These are phyloP conservation scores for Eilema depressum DNA, from an alignment of 2,888 invertebrate species.

Conservation along the genomic window DNA sequence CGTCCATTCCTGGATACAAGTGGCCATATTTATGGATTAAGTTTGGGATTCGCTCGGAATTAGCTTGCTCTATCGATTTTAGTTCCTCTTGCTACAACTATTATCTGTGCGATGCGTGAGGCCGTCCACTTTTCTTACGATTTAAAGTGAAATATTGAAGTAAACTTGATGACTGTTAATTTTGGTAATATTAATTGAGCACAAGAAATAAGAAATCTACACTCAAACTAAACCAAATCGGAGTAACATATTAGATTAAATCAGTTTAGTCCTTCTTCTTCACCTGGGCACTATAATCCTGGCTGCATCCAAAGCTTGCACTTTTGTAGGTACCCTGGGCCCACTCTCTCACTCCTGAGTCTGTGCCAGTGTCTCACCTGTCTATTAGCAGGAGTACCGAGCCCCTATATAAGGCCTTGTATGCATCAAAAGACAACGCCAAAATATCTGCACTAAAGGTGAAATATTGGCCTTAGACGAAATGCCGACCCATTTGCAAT, in stretches of 20 bases:
- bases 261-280: background rate
- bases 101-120: background rate
- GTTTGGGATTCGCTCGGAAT: background rate
- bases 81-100: too few species aligned
- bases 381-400: background rate
- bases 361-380: too few species aligned
- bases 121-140: too few species aligned
- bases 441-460: background rate
- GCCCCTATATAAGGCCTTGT: too few species aligned
- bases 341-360: too few species aligned
- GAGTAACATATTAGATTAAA: background rate
- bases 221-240: background rate
- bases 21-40: background rate
- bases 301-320: too few species aligned
- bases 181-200: background rate
- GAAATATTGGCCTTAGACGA: background rate
- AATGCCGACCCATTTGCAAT: background rate
- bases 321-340: too few species aligned
- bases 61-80: background rate
- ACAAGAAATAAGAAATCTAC: background rate
- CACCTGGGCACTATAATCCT: too few species aligned
- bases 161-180: background rate
- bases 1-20: background rate
- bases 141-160: too few species aligned
- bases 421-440: background rate